A percentile compares a stretch with the other conserved stretches of the same genome.
Conservation (phyloP, 2,113 vertebrate species). For the Seriola aureovittata region DNA sequence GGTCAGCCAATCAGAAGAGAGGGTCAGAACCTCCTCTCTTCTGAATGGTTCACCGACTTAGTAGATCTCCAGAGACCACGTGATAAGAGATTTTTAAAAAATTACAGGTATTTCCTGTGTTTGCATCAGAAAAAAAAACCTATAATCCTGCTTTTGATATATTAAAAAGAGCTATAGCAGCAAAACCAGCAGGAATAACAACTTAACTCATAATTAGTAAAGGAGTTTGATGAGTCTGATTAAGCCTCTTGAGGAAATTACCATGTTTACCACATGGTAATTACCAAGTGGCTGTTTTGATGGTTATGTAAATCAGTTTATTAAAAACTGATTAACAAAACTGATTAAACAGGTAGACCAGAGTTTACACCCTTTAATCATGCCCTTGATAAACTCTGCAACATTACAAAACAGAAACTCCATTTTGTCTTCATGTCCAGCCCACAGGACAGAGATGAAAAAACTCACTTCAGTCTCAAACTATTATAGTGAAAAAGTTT, state of each 20-base stretch:
- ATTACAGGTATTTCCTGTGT: not conserved
- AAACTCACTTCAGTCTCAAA: not conserved
- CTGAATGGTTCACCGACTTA: too few species aligned
- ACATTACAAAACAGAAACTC: constrained; percentile 4
- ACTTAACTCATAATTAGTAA: constrained; percentile 35
- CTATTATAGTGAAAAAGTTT: not conserved
- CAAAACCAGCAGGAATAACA: constrained; percentile 33
- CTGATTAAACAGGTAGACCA: constrained; percentile 61
- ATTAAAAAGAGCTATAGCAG: constrained; percentile 22
- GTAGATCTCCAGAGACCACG: too few species aligned
- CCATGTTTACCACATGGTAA: constrained; percentile 68
- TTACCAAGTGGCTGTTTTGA: constrained; percentile 71
- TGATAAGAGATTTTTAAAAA: too few species aligned
- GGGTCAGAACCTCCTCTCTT: too few species aligned
- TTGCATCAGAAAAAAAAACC: not conserved
- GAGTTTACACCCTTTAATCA: constrained; percentile 55
- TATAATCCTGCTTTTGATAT: not conserved
- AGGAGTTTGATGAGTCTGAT: constrained; percentile 56
- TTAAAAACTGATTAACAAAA: constrained; percentile 71
- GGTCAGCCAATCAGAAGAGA: too few species aligned
- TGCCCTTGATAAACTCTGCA: constrained; percentile 51
- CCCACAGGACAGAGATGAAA: not conserved
- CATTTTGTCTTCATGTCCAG: not conserved
- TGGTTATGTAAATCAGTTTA: constrained; percentile 73
- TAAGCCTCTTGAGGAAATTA: constrained; percentile 62